Evolutionary conservation across 2,888 invertebrate species (phyloP).

Genomic region (Limnephilus marmoratus): DNA sequence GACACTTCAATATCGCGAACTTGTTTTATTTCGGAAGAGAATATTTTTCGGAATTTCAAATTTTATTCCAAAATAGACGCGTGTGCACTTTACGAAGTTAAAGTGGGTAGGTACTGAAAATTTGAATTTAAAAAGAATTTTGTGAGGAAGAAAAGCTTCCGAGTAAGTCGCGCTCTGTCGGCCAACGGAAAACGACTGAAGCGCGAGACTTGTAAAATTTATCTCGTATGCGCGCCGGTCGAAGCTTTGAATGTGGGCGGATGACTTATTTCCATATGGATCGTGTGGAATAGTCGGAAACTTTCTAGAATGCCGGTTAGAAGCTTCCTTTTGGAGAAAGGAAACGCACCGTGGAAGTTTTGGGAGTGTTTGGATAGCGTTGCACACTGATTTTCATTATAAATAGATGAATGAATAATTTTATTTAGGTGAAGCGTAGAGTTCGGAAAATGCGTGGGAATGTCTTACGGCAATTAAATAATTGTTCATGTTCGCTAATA

Average conservation of each 20-base stretch:
- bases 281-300: neutral
- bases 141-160: neutral
- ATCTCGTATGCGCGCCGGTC: slow-evolving; percentile 42
- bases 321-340: slow-evolving; percentile 38
- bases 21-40: slow-evolving; percentile 20
- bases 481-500: neutral
- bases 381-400: slow-evolving; percentile 21
- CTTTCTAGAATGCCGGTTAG: slow-evolving; percentile 14
- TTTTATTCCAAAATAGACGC: slow-evolving; percentile 12
- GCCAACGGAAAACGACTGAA: slow-evolving; percentile 43
- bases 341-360: slow-evolving; percentile 45
- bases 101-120: slow-evolving; percentile 27
- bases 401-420: slow-evolving; percentile 44
- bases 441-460: slow-evolving; percentile 38
- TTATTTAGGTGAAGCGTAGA: slow-evolving; percentile 6
- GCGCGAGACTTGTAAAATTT: slow-evolving; percentile 47
- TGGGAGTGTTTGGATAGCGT: slow-evolving; percentile 15
- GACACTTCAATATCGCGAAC: slow-evolving; percentile 23
- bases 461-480: neutral
- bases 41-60: neutral
- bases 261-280: neutral
- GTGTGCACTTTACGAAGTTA: neutral
- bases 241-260: slow-evolving; percentile 29
- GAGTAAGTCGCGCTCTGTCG: slow-evolving; percentile 2
- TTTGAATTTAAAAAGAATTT: neutral